Evolutionary conservation across 2,797 vertebrate species (phyloP).

Genomic region (Thripadectes ignobilis): DNA sequence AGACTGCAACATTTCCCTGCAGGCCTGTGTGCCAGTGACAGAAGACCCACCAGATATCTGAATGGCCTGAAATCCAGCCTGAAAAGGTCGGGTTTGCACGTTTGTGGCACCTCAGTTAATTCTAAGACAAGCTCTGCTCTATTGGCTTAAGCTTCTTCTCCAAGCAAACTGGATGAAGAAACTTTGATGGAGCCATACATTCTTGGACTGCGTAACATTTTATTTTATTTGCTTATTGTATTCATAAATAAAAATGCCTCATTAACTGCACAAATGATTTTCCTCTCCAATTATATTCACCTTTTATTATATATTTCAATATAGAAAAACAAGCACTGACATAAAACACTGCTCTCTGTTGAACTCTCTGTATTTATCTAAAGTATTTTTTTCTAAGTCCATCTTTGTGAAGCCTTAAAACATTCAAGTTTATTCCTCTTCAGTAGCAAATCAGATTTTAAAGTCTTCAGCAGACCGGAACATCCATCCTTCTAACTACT

Average conservation of each 20-base stretch:
- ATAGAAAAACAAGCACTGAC: neutral
- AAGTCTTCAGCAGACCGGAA: slow-evolving; percentile 7
- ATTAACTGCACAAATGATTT: slow-evolving; percentile 1
- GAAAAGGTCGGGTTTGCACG: neutral
- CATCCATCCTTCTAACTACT: slow-evolving; percentile 8
- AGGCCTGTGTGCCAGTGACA: accelerated
- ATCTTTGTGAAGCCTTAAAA: neutral
- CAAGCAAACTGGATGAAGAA: neutral
- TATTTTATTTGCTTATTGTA: neutral
- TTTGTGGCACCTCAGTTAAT: neutral
- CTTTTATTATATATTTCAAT: slow-evolving; percentile 1
- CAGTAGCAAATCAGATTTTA: slow-evolving; percentile 29
- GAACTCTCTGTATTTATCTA: neutral
- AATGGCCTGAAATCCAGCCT: neutral
- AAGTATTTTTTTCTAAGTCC: neutral
- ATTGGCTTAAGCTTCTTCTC: neutral
- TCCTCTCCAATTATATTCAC: slow-evolving; percentile 12
- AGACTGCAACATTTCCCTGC: neutral
- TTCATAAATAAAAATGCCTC: slow-evolving; percentile 25
- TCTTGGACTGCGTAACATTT: neutral
- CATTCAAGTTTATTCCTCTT: neutral
- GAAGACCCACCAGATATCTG: neutral
- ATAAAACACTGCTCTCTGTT: neutral
- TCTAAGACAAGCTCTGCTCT: neutral
- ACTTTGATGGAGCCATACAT: neutral